These are phyloP conservation scores for Sebastolobus alascanus DNA, from an alignment of 2,797 vertebrate species.

Conservation along the genomic window DNA sequence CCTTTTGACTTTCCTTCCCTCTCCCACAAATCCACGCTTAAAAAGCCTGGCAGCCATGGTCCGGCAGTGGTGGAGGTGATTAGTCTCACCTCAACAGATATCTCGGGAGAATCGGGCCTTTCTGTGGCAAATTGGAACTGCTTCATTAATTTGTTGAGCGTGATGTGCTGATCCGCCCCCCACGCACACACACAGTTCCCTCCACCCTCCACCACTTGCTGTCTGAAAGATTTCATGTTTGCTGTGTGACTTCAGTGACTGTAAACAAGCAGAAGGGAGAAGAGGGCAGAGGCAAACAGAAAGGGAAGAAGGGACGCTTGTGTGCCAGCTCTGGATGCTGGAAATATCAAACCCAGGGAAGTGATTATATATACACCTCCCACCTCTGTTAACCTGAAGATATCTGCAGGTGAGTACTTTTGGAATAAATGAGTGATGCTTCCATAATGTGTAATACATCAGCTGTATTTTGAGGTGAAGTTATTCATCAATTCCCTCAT, in stretches of 20 bases:
- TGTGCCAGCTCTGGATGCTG: slow-evolving; percentile 61
- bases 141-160: slow-evolving; percentile 75
- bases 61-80: slow-evolving; percentile 49
- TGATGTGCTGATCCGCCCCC: slow-evolving; percentile 64
- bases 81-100: slow-evolving; percentile 58
- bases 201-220: slow-evolving; percentile 66
- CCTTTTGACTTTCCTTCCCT: slow-evolving; percentile 13
- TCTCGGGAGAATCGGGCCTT: slow-evolving; percentile 42
- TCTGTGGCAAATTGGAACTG: slow-evolving; percentile 64
- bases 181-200: slow-evolving; percentile 20
- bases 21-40: slow-evolving; percentile 1
- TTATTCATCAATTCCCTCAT: background rate
- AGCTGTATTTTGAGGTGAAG: background rate
- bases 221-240: slow-evolving; percentile 58
- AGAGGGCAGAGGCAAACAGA: slow-evolving; percentile 48
- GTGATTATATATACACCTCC: background rate
- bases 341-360: slow-evolving; percentile 42
- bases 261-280: slow-evolving; percentile 69
- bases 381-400: slow-evolving; percentile 33
- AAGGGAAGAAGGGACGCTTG: slow-evolving; percentile 42
- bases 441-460: background rate
- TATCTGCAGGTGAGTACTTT: slow-evolving; percentile 63
- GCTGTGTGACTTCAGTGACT: slow-evolving; percentile 64
- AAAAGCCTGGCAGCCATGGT: slow-evolving; percentile 35
- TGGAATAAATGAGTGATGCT: background rate